Evolutionary conservation across 2,797 vertebrate genomes (phyloP), one percentile per base, ranked within the genome.

Genomic region (Sebastes oblongus): DNA sequence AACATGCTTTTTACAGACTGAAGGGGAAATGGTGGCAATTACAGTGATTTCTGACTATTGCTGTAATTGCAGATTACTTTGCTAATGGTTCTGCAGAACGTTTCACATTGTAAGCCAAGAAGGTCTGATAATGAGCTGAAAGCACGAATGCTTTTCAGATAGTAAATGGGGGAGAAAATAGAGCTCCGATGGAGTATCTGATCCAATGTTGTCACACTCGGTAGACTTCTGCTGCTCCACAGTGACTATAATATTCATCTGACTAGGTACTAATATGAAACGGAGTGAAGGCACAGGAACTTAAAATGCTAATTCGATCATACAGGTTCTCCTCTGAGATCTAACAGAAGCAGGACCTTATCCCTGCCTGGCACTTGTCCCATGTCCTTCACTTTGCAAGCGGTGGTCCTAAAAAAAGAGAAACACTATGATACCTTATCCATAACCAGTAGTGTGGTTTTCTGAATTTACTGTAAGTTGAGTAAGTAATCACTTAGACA

Each of bases 51-150:
- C 86, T 90, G 81, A 81, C 87, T 89, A 68, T 72, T 84, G 85
- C 81, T 46, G 86, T 93, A 91, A 93, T 93, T 92, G 88, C 78
- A 87, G 87, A 89, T 92, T 91, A 91, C 89, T 86, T 84, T 85
- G 66, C 67, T 91, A 91, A 92, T 92, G 87, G 75, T 84, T 78
- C 83, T 79, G 77, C 82, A 82, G 62, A 91, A 88, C 77, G 81
- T 84, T 79, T 80, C 67, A 25, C 81, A 52, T 59, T 85, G 76
- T 83, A 85, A 86, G 73, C 71, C 80, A 85, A 93, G 87, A 87
- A 87, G 84, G 68, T 87, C 82, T 86, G 87, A 87, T 90, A 88
- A 91, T 89, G 80, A 90, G 83, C 66, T 88, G 80, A 90, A 89
- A 89, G 84, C 80, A 86, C 52, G 25, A 77, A 89, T 20, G 70